Evolutionary conservation across 92 coral and sea anemone genomes (phyloP).

Genomic region (Isaurus tuberculatus): DNA sequence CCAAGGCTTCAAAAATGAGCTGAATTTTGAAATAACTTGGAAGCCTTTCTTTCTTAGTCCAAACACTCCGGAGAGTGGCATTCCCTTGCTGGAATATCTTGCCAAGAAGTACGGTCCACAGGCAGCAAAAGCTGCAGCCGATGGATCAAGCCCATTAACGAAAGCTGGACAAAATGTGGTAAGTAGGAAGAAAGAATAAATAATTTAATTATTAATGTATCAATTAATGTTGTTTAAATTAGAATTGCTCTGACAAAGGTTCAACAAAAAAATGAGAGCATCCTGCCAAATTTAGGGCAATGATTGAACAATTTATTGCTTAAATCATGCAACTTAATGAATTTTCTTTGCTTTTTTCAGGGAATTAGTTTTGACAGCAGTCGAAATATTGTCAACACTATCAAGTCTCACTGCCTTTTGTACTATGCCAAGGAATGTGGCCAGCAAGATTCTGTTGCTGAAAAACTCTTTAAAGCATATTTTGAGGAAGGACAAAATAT

Average conservation of each 20-base stretch:
- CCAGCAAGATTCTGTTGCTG: constrained; percentile 90
- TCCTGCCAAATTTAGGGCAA: too few species aligned
- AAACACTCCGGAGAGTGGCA: constrained; percentile 73
- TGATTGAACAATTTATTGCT: too few species aligned
- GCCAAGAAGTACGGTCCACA: constrained; percentile 79
- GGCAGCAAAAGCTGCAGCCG: constrained; percentile 68
- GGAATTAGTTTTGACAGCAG: constrained; percentile 79
- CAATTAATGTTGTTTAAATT: too few species aligned
- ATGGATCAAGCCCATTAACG: constrained; percentile 70
- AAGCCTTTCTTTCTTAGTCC: constrained; percentile 91
- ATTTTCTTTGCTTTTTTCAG: too few species aligned
- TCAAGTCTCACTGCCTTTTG: constrained; percentile 92
- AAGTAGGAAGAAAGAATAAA: constrained; percentile 24
- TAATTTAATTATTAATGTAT: too few species aligned
- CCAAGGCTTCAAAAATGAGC: constrained; percentile 73
- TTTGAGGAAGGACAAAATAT: constrained; percentile 84
- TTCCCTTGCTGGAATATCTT: constrained; percentile 82
- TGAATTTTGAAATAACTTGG: constrained; percentile 88
- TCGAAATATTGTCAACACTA: constrained; percentile 82
- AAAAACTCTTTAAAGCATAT: constrained; percentile 76
- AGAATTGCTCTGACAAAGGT: too few species aligned
- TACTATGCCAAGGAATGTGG: constrained; percentile 85
- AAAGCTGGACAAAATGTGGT: constrained; percentile 81
- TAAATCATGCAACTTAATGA: too few species aligned
- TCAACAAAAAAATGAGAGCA: too few species aligned